Conservation (phyloP, 2,113 vertebrate genomes). For the Propithecus coquereli region DNA sequence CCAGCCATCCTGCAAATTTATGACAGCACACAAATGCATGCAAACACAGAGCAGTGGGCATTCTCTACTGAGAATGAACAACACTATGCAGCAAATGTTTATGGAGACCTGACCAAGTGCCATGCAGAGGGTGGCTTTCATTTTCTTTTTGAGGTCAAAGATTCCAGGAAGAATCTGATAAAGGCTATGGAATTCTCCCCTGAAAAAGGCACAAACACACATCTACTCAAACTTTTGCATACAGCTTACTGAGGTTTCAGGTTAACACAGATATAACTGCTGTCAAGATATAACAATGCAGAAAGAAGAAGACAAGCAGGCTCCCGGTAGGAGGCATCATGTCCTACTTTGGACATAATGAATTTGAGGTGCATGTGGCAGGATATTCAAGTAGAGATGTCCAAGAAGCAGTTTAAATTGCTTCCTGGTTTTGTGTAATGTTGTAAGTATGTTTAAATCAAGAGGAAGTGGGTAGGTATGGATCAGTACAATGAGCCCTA, state of each 20-base stretch:
- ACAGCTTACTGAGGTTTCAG: not conserved
- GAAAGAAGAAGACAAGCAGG: not conserved
- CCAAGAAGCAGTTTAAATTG: not conserved
- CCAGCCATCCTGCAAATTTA: not conserved
- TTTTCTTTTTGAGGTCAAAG: not conserved
- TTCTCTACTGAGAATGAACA: not conserved
- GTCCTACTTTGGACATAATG: not conserved
- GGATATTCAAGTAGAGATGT: not conserved
- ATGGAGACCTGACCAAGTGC: not conserved
- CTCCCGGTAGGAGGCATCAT: not conserved
- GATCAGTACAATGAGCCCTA: not conserved
- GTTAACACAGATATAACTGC: not conserved
- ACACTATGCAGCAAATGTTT: not conserved
- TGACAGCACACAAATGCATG: not conserved
- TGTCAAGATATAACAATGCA: not conserved
- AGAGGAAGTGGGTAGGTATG: not conserved
- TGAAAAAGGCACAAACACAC: not conserved
- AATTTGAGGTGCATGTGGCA: not conserved
- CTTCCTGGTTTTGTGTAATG: slow-evolving; percentile 32
- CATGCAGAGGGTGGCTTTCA: not conserved
- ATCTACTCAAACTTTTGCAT: not conserved
- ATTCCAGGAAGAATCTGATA: not conserved
- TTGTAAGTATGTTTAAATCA: not conserved
- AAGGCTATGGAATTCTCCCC: not conserved
- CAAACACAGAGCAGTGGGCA: not conserved